These are phyloP conservation scores for Eupithecia insigniata DNA, from an alignment of 2,888 invertebrate species.

Conservation along the genomic window DNA sequence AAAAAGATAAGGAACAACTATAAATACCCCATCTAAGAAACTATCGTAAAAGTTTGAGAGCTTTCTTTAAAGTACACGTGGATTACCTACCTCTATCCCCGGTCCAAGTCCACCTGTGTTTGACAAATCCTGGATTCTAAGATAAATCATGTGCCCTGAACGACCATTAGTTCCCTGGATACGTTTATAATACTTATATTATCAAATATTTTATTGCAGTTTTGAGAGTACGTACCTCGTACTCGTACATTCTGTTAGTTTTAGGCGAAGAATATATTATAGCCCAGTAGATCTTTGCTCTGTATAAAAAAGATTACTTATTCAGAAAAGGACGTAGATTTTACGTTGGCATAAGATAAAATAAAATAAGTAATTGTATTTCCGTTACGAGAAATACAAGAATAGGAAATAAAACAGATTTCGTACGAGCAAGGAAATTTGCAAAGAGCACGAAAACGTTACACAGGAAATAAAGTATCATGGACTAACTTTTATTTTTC, in stretches of 20 bases:
- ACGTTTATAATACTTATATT: constrained; percentile 38
- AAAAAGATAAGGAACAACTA: background rate
- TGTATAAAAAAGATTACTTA: background rate
- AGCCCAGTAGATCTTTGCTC: background rate
- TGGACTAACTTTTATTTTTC: constrained; percentile 62
- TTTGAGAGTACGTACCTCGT: background rate
- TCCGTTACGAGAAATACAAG: constrained; percentile 17
- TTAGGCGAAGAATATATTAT: background rate
- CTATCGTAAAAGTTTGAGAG: constrained; percentile 1
- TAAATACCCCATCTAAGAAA: background rate
- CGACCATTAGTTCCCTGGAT: constrained; percentile 40
- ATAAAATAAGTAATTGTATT: constrained; percentile 14
- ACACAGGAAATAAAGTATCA: constrained; percentile 45
- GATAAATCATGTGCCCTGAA: constrained; percentile 44
- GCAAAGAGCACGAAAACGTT: constrained; percentile 48
- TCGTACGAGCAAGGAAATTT: constrained; percentile 39
- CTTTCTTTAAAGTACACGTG: constrained; percentile 27
- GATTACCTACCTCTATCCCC: constrained; percentile 39
- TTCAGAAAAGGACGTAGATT: background rate
- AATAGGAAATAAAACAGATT: constrained; percentile 40
- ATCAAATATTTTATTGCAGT: constrained; percentile 8
- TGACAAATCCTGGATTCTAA: constrained; percentile 45
- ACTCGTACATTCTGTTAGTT: background rate
- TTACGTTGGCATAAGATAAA: background rate
- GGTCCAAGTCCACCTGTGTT: constrained; percentile 46